Evolutionary conservation across 2,888 invertebrate species (phyloP), one percentile per base, ranked within the genome.

Genomic region (Lochmaea crataegi): DNA sequence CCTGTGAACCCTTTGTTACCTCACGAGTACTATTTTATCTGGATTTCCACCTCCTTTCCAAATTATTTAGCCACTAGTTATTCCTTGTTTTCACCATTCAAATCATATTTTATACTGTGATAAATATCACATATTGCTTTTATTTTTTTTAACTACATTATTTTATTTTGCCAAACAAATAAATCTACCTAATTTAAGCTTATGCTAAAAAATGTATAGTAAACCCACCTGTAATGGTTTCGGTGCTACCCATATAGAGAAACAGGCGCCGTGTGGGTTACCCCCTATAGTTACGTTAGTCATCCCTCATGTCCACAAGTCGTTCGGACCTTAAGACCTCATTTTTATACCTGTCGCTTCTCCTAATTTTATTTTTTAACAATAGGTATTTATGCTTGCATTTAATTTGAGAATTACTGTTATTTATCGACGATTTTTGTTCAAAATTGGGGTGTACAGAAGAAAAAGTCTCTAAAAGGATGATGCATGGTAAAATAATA

Each of bases 241-340:
- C 42, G 42, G 16, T 14, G 38, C 42, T 42, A 63, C 18, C 16
- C 61, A 42, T 63, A 63, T 58, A 58, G 16, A 18, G 2, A 41
- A 16, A 16, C 11, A 9, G 68, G 68, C 68, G 68, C 68, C 68
- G 51, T 60, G 53, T 56, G 53, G 65, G 65, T 65, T 65, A 53
- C 65, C 53, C 65, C 65, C 65, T 56, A 22, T 32, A 16, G 65
- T 3, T 65, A 32, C 53, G 53, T 53, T 56, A 65, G 65, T 65
- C 56, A 65, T 65, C 65, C 56, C 56, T 65, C 65, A 56, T 65
- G 53, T 65, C 65, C 38, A 56, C 65, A 65, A 65, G 65, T 65
- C 41, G 38, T 48, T 56, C 41, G 65, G 56, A 65, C 65, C 53
- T 65, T 1, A 65, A 53, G 53, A 53, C 18, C n/a, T 9, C 53